phyloP scores from a whole-genome alignment of 2,113 vertebrate genomes.

The Galeopterus variegatus region DNA sequence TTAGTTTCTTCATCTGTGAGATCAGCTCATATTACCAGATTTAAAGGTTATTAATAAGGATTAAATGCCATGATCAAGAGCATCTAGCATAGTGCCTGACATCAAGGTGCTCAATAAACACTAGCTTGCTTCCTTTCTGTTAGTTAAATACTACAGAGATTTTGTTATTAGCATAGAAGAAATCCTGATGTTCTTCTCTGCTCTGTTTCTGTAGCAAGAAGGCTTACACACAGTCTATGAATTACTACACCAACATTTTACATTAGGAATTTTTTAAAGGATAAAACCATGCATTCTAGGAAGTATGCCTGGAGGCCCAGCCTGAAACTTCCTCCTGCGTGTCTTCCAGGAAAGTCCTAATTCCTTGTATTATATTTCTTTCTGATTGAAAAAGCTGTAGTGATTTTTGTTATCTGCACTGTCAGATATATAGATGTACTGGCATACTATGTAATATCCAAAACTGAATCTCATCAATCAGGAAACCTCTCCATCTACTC shows the following conservation, averaged over 20 bases:
- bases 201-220: conserved; percentile 2
- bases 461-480: background rate
- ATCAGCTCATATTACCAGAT: background rate
- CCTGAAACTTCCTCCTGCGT: background rate
- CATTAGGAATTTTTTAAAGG: conserved; percentile 51
- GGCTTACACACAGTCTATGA: background rate
- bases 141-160: background rate
- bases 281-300: background rate
- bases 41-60: background rate
- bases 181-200: conserved; percentile 51
- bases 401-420: conserved; percentile 31
- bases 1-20: background rate
- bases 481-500: background rate
- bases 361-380: conserved; percentile 3
- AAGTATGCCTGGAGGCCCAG: background rate
- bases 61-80: background rate
- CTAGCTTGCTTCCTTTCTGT: conserved; percentile 1
- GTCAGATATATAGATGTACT: background rate
- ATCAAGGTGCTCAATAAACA: conserved; percentile 30
- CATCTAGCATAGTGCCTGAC: background rate
- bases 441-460: background rate
- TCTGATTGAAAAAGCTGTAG: conserved; percentile 14
- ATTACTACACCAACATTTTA: background rate
- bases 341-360: background rate
- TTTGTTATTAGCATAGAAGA: background rate